Percentiles rank a stretch among this genome's conserved stretches.
Evolutionary conservation across 2,888 invertebrate genomes (phyloP).

Genomic region (Limenitis camilla): DNA sequence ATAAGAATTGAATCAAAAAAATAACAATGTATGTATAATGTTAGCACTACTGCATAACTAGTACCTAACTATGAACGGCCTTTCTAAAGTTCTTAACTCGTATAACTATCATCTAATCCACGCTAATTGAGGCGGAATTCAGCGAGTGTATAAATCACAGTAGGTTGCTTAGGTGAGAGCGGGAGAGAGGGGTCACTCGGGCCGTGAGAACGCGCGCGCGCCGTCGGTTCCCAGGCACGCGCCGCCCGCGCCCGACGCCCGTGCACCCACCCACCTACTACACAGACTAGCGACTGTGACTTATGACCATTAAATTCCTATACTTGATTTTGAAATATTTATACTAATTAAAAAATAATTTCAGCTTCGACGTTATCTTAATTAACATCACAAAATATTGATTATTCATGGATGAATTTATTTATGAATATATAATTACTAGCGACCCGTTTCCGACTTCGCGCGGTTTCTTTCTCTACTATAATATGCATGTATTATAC

Average conservation of each 20-base stretch:
- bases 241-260: constrained; percentile 59
- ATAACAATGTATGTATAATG: no score
- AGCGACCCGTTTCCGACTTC: no score
- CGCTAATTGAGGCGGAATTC: constrained; percentile 26
- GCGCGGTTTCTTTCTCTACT: no score
- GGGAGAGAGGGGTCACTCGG: constrained; percentile 23
- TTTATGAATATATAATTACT: no score
- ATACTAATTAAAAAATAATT: not conserved
- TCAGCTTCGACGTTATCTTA: not conserved
- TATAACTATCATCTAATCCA: constrained; percentile 19
- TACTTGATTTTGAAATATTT: not conserved
- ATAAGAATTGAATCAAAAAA: not conserved
- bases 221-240: constrained; percentile 72
- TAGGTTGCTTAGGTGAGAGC: constrained; percentile 29
- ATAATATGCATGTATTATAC: no score
- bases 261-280: constrained; percentile 19
- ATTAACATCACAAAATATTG: not conserved
- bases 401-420: no score
- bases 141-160: constrained; percentile 23
- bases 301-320: constrained; percentile 8
- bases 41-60: no score
- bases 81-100: constrained; percentile 9
- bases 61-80: constrained; percentile 4
- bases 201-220: constrained; percentile 69
- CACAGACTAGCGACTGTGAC: not conserved